These are phyloP conservation scores for Taxidea taxus DNA, from an alignment of 2,113 vertebrate genomes.

Conservation along the genomic window DNA sequence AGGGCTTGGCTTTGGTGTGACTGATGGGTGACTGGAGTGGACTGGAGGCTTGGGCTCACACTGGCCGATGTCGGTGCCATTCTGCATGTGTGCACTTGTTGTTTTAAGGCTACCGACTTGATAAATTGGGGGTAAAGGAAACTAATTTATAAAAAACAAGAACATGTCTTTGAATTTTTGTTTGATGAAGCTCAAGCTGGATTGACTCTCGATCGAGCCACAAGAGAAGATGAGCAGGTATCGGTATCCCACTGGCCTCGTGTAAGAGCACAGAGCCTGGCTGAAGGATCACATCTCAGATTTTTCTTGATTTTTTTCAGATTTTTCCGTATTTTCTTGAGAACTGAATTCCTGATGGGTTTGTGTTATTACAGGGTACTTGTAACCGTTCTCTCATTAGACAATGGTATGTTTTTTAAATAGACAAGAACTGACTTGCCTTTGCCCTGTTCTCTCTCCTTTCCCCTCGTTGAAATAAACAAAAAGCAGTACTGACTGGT, in stretches of 20 bases:
- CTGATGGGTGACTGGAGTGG: neutral
- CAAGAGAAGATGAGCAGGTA: neutral
- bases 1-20: neutral
- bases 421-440: neutral
- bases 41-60: neutral
- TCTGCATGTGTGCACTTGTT: neutral
- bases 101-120: neutral
- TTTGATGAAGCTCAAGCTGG: neutral
- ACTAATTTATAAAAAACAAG: neutral
- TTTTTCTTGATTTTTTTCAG: too few relatives aligned
- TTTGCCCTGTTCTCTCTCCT: neutral
- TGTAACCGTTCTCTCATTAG: neutral
- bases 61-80: neutral
- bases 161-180: neutral
- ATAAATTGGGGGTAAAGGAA: neutral
- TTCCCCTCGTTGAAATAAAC: neutral
- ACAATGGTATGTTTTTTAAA: neutral
- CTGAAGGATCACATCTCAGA: accelerated
- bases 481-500: neutral
- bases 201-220: neutral
- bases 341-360: neutral
- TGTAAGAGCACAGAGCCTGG: neutral
- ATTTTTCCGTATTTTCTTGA: neutral
- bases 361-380: neutral
- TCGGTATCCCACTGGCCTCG: too few relatives aligned